Conservation (phyloP, 2,888 invertebrate genomes). For the Drosophila mulleri region DNA sequence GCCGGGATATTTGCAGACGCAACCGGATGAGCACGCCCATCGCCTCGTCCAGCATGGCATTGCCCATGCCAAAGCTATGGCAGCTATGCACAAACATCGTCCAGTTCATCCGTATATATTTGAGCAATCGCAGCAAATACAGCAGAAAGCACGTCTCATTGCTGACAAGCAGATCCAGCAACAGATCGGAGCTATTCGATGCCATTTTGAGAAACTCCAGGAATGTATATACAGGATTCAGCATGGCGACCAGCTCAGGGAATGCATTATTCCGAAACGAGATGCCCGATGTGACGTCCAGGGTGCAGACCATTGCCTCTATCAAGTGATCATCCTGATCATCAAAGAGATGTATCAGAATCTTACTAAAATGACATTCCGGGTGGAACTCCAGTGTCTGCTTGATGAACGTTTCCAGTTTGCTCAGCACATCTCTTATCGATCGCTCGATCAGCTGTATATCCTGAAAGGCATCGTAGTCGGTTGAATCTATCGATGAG, state of each 20-base stretch:
- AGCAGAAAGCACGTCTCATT: slow-evolving; percentile 96
- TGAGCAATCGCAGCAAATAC: slow-evolving; percentile 93
- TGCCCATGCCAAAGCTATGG: slow-evolving; percentile 86
- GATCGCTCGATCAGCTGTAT: slow-evolving; percentile 95
- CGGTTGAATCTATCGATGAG: slow-evolving; percentile 93
- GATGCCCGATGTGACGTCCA: slow-evolving; percentile 94
- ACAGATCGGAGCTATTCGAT: slow-evolving; percentile 91
- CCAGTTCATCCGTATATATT: slow-evolving; percentile 94
- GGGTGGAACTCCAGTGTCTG: slow-evolving; percentile 93
- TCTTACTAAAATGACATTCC: slow-evolving; percentile 94
- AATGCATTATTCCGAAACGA: slow-evolving; percentile 92
- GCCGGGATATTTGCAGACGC: slow-evolving; percentile 91
- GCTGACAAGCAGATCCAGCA: slow-evolving; percentile 94
- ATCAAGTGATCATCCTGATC: slow-evolving; percentile 96
- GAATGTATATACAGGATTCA: slow-evolving; percentile 94
- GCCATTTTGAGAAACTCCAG: slow-evolving; percentile 94
- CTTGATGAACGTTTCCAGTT: slow-evolving; percentile 93
- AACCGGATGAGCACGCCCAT: slow-evolving; percentile 93
- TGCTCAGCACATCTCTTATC: slow-evolving; percentile 92
- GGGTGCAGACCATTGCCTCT: slow-evolving; percentile 95
- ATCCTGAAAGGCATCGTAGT: slow-evolving; percentile 94
- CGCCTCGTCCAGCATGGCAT: slow-evolving; percentile 90
- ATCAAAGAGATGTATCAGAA: slow-evolving; percentile 94
- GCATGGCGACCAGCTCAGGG: slow-evolving; percentile 91
- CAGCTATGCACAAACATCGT: slow-evolving; percentile 92